Evolutionary conservation across 2,888 invertebrate species (phyloP).

Genomic region (Timema cristinae): DNA sequence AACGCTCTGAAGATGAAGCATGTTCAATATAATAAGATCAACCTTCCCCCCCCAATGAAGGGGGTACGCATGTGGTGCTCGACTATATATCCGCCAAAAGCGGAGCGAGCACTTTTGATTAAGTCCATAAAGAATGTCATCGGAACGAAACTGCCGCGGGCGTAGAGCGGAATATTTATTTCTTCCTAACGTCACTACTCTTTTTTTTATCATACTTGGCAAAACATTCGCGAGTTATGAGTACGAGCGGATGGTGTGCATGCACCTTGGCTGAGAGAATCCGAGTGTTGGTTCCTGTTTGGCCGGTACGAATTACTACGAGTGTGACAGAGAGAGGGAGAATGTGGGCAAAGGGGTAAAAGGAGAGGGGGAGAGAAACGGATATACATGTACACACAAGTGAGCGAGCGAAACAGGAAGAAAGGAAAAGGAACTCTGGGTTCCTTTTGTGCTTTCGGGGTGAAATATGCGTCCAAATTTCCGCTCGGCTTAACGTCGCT

Average conservation of each 20-base stretch:
- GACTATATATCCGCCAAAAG: no score
- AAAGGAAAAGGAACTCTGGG: background rate
- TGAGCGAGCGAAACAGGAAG: background rate
- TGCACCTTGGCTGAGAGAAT: background rate
- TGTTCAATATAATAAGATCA: no score
- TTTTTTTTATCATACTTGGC: no score
- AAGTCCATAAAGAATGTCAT: no score
- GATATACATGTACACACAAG: background rate
- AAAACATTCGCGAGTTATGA: no score
- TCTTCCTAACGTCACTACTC: no score
- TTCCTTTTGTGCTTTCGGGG: constrained; percentile 15
- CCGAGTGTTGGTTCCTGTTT: constrained; percentile 11
- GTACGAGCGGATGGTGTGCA: background rate
- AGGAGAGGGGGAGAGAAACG: background rate
- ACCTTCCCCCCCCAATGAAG: no score
- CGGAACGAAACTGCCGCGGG: no score
- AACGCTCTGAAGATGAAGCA: no score
- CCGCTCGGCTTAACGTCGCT: constrained; percentile 20
- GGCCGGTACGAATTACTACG: constrained; percentile 7
- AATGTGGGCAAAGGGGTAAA: background rate
- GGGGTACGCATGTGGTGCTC: no score
- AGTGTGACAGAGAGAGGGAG: background rate
- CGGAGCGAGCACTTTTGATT: no score
- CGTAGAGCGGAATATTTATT: no score
- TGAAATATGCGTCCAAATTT: constrained; percentile 26